These are phyloP conservation scores for Oryzias melastigma DNA, from an alignment of 2,113 vertebrate species.

Conservation along the genomic window DNA sequence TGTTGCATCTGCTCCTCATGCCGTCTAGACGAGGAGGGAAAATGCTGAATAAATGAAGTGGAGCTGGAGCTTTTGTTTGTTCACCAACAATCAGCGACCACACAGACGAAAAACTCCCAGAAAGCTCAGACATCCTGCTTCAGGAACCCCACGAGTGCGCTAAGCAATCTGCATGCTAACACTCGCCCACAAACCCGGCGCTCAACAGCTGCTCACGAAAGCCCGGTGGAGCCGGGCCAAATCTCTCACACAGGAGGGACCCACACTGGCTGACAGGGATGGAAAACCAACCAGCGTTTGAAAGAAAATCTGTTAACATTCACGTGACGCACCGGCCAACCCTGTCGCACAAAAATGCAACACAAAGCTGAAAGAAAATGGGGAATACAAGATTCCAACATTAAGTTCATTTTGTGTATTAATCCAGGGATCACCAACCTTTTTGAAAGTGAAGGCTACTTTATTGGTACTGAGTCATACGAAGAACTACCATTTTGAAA, in stretches of 20 bases:
- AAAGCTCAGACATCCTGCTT: slow-evolving; percentile 11
- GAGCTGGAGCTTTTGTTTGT: slow-evolving; percentile 8
- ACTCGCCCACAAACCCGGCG: slow-evolving; percentile 58
- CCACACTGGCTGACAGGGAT: slow-evolving; percentile 14
- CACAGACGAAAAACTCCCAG: neutral
- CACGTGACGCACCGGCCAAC: slow-evolving; percentile 17
- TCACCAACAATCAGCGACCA: slow-evolving; percentile 6
- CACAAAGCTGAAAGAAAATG: no score
- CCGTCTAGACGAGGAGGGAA: neutral
- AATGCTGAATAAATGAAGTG: neutral
- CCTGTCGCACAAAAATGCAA: no score
- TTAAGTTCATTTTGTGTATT: no score
- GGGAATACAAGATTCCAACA: no score
- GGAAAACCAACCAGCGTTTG: slow-evolving; percentile 9
- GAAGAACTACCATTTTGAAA: no score
- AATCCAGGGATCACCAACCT: no score
- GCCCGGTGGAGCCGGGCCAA: slow-evolving; percentile 47
- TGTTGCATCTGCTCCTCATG: slow-evolving; percentile 41
- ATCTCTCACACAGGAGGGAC: slow-evolving; percentile 22
- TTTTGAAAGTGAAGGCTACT: no score
- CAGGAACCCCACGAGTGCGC: slow-evolving; percentile 32
- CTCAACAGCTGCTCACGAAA: slow-evolving; percentile 62
- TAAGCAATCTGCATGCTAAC: slow-evolving; percentile 56
- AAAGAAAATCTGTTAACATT: slow-evolving; percentile 33
- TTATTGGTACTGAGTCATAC: no score